Conservation (phyloP, 2,797 vertebrate species). For the Ibycter americanus region DNA sequence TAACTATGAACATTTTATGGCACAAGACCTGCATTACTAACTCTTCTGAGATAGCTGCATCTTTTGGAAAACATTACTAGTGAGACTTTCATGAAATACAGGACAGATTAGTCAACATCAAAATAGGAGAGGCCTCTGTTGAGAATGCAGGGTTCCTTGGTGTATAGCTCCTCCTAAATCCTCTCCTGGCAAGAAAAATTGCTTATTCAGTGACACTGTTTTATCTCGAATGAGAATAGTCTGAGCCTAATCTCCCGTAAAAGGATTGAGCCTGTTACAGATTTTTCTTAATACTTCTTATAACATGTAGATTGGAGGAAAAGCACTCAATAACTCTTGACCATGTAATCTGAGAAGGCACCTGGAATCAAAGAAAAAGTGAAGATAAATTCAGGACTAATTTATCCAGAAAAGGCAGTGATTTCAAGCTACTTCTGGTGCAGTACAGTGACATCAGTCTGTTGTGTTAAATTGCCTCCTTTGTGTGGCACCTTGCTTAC, state of each 20-base stretch:
- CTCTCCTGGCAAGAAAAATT: no score
- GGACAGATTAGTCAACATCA: not conserved
- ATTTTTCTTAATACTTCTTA: not conserved
- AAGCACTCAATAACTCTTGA: not conserved
- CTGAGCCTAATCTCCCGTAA: not conserved
- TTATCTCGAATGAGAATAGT: not conserved
- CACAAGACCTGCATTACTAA: not conserved
- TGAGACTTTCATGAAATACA: not conserved
- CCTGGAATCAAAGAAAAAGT: not conserved
- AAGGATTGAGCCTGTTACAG: not conserved
- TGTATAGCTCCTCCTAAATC: not conserved
- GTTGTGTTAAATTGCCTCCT: not conserved
- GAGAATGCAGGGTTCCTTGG: not conserved
- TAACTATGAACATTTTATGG: not conserved
- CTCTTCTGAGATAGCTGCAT: not conserved
- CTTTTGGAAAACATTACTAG: not conserved
- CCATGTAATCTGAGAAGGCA: not conserved
- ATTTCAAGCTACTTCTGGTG: not conserved
- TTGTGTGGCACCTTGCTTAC: not conserved
- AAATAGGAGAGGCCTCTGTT: not conserved
- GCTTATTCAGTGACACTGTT: not conserved
- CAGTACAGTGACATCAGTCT: not conserved
- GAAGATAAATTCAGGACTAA: not conserved
- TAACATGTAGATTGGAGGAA: not conserved
- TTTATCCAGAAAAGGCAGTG: not conserved